phyloP scores from a whole-genome alignment of 2,113 vertebrate genomes.

The Hemichromis elongatus region DNA sequence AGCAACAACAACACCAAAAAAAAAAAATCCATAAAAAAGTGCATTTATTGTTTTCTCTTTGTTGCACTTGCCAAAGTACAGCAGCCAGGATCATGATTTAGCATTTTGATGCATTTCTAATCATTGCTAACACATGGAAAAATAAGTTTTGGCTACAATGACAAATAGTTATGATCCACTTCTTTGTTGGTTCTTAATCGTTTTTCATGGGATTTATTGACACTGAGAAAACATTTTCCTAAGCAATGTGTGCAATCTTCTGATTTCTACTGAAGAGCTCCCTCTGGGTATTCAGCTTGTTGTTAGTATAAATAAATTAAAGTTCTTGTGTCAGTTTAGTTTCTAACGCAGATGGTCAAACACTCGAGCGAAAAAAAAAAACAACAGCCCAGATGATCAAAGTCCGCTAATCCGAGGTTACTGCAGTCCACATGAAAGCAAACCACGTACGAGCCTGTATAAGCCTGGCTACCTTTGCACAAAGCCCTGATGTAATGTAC shows the following conservation, averaged over 20 bases:
- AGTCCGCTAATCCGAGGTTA: constrained; percentile 27
- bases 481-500: background rate
- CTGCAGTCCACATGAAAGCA: background rate
- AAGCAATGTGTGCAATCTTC: background rate
- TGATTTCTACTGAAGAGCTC: background rate
- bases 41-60: background rate
- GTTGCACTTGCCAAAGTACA: background rate
- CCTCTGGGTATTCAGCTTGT: background rate
- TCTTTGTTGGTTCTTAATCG: background rate
- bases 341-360: background rate
- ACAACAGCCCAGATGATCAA: constrained; percentile 12
- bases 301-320: background rate
- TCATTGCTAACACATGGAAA: background rate
- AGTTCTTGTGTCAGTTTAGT: background rate
- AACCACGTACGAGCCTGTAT: background rate
- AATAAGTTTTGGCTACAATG: background rate
- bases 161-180: background rate
- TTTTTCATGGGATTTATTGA: background rate
- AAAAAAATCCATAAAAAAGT: background rate
- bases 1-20: background rate
- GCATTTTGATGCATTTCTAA: background rate
- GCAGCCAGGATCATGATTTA: background rate
- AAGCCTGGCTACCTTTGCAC: background rate
- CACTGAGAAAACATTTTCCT: background rate
- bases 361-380: constrained; percentile 9